Base-by-base conservation (phyloP, 1,140 invertebrate genomes). In the Drosophila parabipectinata region DNA sequence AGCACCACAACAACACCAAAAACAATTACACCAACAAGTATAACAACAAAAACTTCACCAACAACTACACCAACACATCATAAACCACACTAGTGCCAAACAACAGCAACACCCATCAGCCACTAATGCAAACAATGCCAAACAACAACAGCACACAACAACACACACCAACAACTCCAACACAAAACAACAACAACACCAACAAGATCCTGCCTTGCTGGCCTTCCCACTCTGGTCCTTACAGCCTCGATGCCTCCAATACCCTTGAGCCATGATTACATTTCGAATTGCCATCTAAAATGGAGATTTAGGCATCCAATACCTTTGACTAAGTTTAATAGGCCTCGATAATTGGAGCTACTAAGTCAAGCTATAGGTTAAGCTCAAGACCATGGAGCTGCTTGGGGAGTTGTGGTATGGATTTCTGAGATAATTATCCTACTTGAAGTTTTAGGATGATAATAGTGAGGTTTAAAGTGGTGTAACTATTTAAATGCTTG, bases 61-160 rank as follows among this genome's bases (percentile, higher is more conserved):
- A 28, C 39, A 47, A 21, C n/a, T 15, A 45, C 30, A 45, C 8
- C 41, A 45, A 45, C 41, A 15, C 45, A 60, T 10, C 44, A 56
- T 14, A 41, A 68, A n/a, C 30, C 37, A 63, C 52, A 53, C 14
- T 24, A 18, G 18, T 18, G 26, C 9, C 67, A 59, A 28, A 28
- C 44, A 47, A 9, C 15, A 47, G 9, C 15, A 34, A n/a, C 45
- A 60, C 14, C 44, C 44, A 56, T 12, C 56, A 59, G 12, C 30
- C 30, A 63, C 69, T 60, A 77, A 68, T 79, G 72, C 69, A 72
- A 72, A 64, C 80, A 79, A 84, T 72, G 60, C 44, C 56, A 71
- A 72, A 54, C 50, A 54, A 56, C 61, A 72, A 34, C 72, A 48
- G n/a, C 37, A 8, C 53, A 30, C 47, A 63, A 45, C 28, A 61